These are phyloP conservation scores for Pollenia amentaria DNA, from an alignment of 2,888 invertebrate species.

Conservation along the genomic window DNA sequence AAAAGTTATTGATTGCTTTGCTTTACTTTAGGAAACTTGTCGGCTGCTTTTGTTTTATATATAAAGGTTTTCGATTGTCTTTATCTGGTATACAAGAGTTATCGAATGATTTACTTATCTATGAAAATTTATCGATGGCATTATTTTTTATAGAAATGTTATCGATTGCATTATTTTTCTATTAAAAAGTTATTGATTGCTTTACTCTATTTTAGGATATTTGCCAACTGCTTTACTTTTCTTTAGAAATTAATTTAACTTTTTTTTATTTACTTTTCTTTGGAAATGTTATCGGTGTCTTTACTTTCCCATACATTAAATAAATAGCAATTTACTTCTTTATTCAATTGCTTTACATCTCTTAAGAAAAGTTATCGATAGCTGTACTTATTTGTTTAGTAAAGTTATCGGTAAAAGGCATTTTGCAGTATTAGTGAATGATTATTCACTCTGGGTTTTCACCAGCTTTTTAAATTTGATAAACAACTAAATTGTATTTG, in stretches of 20 bases:
- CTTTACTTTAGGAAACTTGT: not conserved
- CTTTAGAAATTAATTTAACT: too few relatives aligned
- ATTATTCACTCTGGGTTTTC: not conserved
- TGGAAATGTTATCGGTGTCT: not conserved
- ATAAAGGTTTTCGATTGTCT: not conserved
- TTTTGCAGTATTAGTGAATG: too few relatives aligned
- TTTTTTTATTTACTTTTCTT: not conserved
- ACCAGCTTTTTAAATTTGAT: not conserved
- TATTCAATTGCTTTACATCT: not conserved
- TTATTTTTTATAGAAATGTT: too few relatives aligned
- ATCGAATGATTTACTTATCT: too few relatives aligned
- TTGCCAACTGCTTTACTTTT: not conserved
- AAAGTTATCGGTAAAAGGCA: not conserved
- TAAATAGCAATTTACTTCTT: too few relatives aligned
- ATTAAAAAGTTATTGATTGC: too few relatives aligned
- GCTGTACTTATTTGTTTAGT: not conserved
- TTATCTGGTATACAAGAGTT: not conserved
- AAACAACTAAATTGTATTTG: conserved; percentile 10
- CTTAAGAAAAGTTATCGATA: not conserved
- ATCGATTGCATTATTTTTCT: too few relatives aligned
- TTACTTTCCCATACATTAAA: too few relatives aligned
- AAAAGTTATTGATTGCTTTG: not conserved
- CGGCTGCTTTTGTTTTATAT: not conserved
- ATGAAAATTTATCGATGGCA: too few relatives aligned
- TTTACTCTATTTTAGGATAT: not conserved